A percentile compares a stretch with the other conserved stretches of the same genome.
These are phyloP conservation scores for Epiblema foenella DNA, from an alignment of 2,888 invertebrate genomes.

Conservation along the genomic window DNA sequence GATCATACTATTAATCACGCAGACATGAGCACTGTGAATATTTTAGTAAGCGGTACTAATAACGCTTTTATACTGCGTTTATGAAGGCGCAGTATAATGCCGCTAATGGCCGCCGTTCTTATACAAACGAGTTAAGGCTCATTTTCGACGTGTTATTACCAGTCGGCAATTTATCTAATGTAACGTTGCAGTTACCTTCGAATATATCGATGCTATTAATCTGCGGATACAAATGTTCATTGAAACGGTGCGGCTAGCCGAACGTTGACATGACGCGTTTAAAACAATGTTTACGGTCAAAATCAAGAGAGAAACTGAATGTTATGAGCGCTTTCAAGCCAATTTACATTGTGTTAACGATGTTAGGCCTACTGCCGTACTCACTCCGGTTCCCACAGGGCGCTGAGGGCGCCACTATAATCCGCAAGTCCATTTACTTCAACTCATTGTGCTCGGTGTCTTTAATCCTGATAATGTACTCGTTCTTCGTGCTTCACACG, in stretches of 20 bases:
- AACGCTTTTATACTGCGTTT: slow-evolving; percentile 4
- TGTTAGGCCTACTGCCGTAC: slow-evolving; percentile 62
- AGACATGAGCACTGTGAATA: slow-evolving; percentile 23
- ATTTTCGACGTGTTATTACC: slow-evolving; percentile 5
- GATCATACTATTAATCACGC: neutral
- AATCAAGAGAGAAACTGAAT: slow-evolving; percentile 5
- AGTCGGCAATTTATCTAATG: slow-evolving; percentile 8
- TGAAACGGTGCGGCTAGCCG: neutral
- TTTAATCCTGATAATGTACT: slow-evolving; percentile 53
- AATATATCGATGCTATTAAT: slow-evolving; percentile 27
- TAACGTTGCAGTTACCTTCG: slow-evolving; percentile 9
- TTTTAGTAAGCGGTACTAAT: slow-evolving; percentile 22
- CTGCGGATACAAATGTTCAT: slow-evolving; percentile 10
- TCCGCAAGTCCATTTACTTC: slow-evolving; percentile 63
- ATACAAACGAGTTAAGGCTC: slow-evolving; percentile 1
- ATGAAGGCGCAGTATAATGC: neutral
- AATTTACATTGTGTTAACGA: slow-evolving; percentile 54
- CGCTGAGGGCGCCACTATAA: slow-evolving; percentile 53
- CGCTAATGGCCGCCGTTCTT: neutral
- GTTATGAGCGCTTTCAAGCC: slow-evolving; percentile 54
- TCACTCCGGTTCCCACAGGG: slow-evolving; percentile 54
- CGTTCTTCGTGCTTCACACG: slow-evolving; percentile 61
- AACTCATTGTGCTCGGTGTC: slow-evolving; percentile 62
- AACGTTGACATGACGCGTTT: slow-evolving; percentile 8
- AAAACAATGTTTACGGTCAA: neutral